Percentiles rank a stretch among this genome's conserved stretches.
Evolutionary conservation across 2,113 vertebrate species (phyloP).

Genomic region (Limnothrissa miodon): DNA sequence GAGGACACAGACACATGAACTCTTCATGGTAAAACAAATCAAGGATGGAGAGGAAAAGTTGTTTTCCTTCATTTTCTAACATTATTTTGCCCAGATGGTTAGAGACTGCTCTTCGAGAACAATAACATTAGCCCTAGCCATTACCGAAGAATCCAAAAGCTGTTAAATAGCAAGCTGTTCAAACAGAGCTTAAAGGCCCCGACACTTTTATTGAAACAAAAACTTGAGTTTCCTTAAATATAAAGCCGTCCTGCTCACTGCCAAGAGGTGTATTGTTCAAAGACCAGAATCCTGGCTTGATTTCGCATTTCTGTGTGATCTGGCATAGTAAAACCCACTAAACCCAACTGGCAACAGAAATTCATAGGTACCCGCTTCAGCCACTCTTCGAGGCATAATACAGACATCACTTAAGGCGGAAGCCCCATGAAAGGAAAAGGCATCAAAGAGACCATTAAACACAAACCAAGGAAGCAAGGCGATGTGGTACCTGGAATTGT

Average conservation of each 20-base stretch:
- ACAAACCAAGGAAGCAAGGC: background rate
- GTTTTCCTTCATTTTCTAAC: constrained; percentile 33
- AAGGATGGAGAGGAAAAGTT: background rate
- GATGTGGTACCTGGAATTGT: constrained; percentile 6
- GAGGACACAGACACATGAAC: background rate
- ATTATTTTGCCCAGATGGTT: constrained; percentile 31
- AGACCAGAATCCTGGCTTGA: constrained; percentile 40
- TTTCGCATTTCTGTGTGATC: constrained; percentile 41
- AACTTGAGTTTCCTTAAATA: constrained; percentile 30
- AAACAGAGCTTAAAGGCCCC: constrained; percentile 25
- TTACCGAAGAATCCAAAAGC: constrained; percentile 29
- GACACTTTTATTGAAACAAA: constrained; percentile 43
- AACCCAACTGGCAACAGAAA: constrained; percentile 44
- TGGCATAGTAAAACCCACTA: constrained; percentile 19
- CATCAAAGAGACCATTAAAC: constrained; percentile 19
- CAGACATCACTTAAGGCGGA: constrained; percentile 2
- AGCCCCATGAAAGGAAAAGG: constrained; percentile 14
- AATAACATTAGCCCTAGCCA: constrained; percentile 28
- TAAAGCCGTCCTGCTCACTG: constrained; percentile 30
- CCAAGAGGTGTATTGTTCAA: constrained; percentile 46
- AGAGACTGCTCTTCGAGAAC: constrained; percentile 33
- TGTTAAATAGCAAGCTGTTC: constrained; percentile 30
- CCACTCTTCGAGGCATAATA: constrained; percentile 3
- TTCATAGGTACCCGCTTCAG: constrained; percentile 30
- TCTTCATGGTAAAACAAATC: constrained; percentile 5